phyloP scores from a whole-genome alignment of 2,797 vertebrate genomes.

The Sylvia borin region DNA sequence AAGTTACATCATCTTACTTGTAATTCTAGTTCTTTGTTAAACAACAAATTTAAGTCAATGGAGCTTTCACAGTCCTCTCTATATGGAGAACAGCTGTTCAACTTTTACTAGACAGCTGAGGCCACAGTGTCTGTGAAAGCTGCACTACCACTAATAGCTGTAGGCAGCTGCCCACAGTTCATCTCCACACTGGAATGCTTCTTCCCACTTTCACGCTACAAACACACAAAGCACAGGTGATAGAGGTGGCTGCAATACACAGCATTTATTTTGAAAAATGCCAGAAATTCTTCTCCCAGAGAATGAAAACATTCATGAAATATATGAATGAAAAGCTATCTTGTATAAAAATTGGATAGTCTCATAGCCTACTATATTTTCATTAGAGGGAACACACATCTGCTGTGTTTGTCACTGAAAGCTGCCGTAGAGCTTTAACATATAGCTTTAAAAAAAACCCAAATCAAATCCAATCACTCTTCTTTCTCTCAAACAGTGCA shows the following conservation, averaged over 20 bases:
- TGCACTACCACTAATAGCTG: constrained; percentile 81
- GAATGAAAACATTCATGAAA: constrained; percentile 35
- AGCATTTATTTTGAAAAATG: constrained; percentile 34
- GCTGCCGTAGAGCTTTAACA: not conserved
- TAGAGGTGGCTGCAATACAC: not conserved
- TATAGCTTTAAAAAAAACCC: not conserved
- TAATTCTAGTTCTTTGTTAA: constrained; percentile 79
- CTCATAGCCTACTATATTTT: not conserved
- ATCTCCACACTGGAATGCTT: constrained; percentile 71
- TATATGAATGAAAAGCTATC: constrained; percentile 43
- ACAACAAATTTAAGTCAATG: constrained; percentile 83
- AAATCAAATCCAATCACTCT: not conserved
- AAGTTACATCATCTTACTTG: constrained; percentile 73
- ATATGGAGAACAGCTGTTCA: constrained; percentile 89
- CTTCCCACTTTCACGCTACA: constrained; percentile 27
- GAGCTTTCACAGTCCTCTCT: constrained; percentile 82
- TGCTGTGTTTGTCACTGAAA: constrained; percentile 25
- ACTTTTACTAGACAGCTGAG: constrained; percentile 93
- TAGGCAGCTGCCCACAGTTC: constrained; percentile 81
- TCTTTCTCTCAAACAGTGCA: not conserved
- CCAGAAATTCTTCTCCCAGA: constrained; percentile 25
- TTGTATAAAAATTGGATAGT: not conserved
- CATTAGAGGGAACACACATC: constrained; percentile 23
- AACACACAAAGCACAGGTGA: constrained; percentile 71
- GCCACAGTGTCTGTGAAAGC: constrained; percentile 76